Evolutionary conservation across 2,888 invertebrate genomes (phyloP).

Genomic region (Thumatha senex): DNA sequence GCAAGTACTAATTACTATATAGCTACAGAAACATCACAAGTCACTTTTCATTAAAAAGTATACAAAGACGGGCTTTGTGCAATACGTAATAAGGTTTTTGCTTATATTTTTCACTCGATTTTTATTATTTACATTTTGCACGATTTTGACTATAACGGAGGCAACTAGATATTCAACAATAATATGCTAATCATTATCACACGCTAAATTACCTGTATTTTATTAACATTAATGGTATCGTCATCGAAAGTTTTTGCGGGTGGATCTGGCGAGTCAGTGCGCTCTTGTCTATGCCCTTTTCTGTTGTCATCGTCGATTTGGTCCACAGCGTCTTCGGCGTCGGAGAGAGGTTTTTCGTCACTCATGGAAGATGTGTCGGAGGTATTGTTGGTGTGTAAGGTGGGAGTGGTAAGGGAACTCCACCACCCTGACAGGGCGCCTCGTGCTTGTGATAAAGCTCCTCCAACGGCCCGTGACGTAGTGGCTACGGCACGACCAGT

Average conservation of each 20-base stretch:
- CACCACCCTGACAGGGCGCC: conserved; percentile 95
- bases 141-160: conserved; percentile 16
- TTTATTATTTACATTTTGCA: conserved; percentile 24
- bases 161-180: conserved; percentile 22
- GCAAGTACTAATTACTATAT: conserved; percentile 14
- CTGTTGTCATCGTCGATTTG: conserved; percentile 45
- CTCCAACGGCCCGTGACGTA: conserved; percentile 84
- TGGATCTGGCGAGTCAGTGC: conserved; percentile 42
- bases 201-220: conserved; percentile 57
- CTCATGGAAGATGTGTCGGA: conserved; percentile 9
- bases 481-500: conserved; percentile 94
- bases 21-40: conserved; percentile 10
- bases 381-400: conserved; percentile 33
- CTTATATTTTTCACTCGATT: conserved; percentile 2
- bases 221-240: conserved; percentile 43
- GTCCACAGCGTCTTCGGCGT: conserved; percentile 38
- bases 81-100: conserved; percentile 6
- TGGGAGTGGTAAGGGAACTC: conserved; percentile 81
- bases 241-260: conserved; percentile 64
- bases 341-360: conserved; percentile 25
- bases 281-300: conserved; percentile 18
- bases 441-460: conserved; percentile 93
- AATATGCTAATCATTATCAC: conserved; percentile 9
- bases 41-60: conserved; percentile 6
- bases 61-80: conserved; percentile 17